These are phyloP conservation scores for Drosophila macrospina DNA, from an alignment of 2,888 invertebrate species.

Conservation along the genomic window DNA sequence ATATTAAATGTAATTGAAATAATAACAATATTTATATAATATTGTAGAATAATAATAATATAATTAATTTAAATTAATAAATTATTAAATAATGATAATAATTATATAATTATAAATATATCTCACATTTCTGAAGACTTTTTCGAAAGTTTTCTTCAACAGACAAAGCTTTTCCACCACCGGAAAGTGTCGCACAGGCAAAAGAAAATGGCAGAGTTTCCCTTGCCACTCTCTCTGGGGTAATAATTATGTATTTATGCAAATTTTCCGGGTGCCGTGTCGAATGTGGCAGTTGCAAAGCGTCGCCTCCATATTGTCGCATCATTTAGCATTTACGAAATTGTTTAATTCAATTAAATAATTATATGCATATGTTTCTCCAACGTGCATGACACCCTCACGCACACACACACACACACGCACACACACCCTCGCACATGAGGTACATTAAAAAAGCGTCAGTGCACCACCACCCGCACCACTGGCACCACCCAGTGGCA, in stretches of 20 bases:
- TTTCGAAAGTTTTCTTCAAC: not conserved
- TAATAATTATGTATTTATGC: conserved; percentile 81
- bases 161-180: conserved; percentile 2
- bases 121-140: not conserved
- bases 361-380: conserved; percentile 80
- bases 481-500: conserved; percentile 21
- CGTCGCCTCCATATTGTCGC: conserved; percentile 74
- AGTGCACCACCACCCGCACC: conserved; percentile 36
- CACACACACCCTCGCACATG: conserved; percentile 12
- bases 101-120: no score
- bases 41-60: no score
- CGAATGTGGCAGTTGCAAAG: conserved; percentile 50
- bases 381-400: conserved; percentile 66
- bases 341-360: conserved; percentile 84
- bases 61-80: no score
- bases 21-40: no score
- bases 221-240: conserved; percentile 23
- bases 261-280: conserved; percentile 58
- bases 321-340: conserved; percentile 83
- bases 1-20: no score
- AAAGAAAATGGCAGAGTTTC: conserved; percentile 14
- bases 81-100: not conserved
- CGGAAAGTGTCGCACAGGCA: not conserved
- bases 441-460: conserved; percentile 67
- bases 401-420: conserved; percentile 32